Percentiles rank a stretch among this genome's conserved stretches.
phyloP scores from a whole-genome alignment of 1,140 invertebrate species.

The Colletes gigas region DNA sequence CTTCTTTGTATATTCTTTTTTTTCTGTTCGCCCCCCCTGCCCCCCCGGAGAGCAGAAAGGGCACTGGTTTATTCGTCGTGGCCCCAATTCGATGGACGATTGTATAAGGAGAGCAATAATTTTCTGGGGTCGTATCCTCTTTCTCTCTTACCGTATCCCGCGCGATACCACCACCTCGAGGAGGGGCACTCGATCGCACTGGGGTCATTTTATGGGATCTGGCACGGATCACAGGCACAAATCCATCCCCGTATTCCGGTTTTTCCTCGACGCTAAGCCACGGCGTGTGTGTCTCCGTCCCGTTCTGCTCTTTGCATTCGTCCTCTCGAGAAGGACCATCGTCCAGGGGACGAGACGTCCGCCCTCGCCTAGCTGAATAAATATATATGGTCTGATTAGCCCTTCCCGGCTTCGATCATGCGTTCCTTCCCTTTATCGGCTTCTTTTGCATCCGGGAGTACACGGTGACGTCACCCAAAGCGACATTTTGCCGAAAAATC shows the following conservation, averaged over 20 bases:
- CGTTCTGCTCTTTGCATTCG: slow-evolving; percentile 40
- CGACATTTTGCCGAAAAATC: background rate
- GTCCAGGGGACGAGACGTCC: slow-evolving; percentile 62
- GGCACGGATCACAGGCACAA: slow-evolving; percentile 72
- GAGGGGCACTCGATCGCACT: slow-evolving; percentile 63
- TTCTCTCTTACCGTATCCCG: slow-evolving; percentile 26
- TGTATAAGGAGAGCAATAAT: slow-evolving; percentile 80
- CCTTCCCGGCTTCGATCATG: slow-evolving; percentile 72
- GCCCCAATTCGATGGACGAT: slow-evolving; percentile 68
- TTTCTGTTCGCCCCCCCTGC: background rate
- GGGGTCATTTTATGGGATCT: slow-evolving; percentile 80
- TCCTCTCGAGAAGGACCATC: slow-evolving; percentile 30
- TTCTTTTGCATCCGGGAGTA: slow-evolving; percentile 57
- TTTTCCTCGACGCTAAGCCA: slow-evolving; percentile 72
- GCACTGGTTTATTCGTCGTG: slow-evolving; percentile 52
- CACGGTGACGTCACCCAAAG: slow-evolving; percentile 46
- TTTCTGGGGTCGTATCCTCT: slow-evolving; percentile 62
- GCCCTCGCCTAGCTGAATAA: slow-evolving; percentile 72
- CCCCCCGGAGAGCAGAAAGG: slow-evolving; percentile 32
- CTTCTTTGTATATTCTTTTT: background rate
- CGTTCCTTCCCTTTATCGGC: slow-evolving; percentile 43
- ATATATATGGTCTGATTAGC: slow-evolving; percentile 79
- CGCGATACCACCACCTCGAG: slow-evolving; percentile 36
- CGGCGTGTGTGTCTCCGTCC: slow-evolving; percentile 20
- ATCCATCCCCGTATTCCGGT: slow-evolving; percentile 71